phyloP scores from a whole-genome alignment of 2,797 vertebrate species.

The Manis pentadactyla region DNA sequence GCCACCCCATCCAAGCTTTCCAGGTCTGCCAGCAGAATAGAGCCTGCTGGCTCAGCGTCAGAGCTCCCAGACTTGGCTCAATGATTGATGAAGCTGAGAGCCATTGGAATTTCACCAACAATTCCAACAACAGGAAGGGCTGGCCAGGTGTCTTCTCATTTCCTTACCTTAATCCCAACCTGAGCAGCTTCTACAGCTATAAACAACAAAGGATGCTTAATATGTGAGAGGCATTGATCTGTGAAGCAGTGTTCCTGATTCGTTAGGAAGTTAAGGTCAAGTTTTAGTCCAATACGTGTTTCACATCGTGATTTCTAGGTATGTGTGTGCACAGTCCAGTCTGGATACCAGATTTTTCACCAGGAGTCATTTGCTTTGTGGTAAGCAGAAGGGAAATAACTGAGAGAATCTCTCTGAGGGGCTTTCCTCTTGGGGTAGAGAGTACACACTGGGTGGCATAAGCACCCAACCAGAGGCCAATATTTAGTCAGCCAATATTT shows the following conservation, averaged over 20 bases:
- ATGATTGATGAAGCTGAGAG: background rate
- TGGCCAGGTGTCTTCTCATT: slow-evolving; percentile 35
- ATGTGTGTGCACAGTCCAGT: background rate
- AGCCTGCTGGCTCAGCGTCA: background rate
- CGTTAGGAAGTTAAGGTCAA: background rate
- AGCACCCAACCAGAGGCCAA: background rate
- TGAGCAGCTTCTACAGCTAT: slow-evolving; percentile 11
- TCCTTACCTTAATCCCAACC: slow-evolving; percentile 20
- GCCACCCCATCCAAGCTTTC: background rate
- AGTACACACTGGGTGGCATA: background rate
- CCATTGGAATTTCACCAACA: slow-evolving; percentile 47
- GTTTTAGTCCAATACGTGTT: background rate
- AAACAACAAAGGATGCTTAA: slow-evolving; percentile 47
- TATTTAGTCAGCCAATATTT: background rate
- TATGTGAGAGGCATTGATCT: background rate
- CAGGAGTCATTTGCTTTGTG: background rate
- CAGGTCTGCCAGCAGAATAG: background rate
- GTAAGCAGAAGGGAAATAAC: background rate
- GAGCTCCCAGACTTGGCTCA: background rate
- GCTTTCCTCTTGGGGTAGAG: background rate
- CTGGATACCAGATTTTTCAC: background rate
- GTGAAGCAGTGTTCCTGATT: slow-evolving; percentile 18
- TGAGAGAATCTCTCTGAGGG: background rate
- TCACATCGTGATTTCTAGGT: slow-evolving; percentile 17
- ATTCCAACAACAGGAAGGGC: slow-evolving; percentile 58